Conservation (phyloP, 2,797 vertebrate species). For the Eulemur coronatus region DNA sequence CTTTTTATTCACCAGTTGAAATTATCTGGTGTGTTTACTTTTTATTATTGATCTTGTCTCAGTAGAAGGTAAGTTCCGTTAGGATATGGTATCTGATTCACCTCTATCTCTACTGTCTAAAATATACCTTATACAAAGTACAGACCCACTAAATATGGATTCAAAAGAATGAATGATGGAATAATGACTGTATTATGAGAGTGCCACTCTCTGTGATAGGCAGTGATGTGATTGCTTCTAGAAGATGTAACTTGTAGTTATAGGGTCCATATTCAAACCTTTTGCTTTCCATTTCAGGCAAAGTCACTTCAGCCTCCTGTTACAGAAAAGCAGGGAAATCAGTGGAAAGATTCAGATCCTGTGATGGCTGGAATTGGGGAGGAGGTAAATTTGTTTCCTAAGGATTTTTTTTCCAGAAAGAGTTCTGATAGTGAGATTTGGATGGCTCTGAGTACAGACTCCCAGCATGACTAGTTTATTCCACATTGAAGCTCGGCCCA, state of each 20-base stretch:
- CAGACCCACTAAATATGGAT: rapidly evolving
- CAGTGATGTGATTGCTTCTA: neutral
- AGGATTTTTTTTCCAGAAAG: neutral
- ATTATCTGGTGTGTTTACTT: neutral
- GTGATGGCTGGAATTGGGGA: conserved; percentile 94
- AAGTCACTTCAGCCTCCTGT: conserved; percentile 80
- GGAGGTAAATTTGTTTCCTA: conserved; percentile 86
- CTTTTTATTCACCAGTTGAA: neutral
- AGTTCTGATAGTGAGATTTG: neutral
- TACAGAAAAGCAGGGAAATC: conserved; percentile 89
- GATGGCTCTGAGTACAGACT: neutral
- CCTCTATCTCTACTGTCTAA: neutral
- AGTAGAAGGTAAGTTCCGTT: neutral
- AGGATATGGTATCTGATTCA: neutral
- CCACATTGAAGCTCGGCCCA: rapidly evolving
- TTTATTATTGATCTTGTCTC: neutral
- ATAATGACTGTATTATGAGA: rapidly evolving
- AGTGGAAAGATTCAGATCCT: conserved; percentile 92
- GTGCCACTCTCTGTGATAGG: rapidly evolving
- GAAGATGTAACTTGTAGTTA: neutral
- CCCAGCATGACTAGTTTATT: rapidly evolving
- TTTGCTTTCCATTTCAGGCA: conserved; percentile 63
- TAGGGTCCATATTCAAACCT: neutral
- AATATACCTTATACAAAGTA: neutral
- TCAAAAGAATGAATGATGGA: neutral